phyloP scores from a whole-genome alignment of 2,113 vertebrate genomes.

The Himantopus leucocephalus region DNA sequence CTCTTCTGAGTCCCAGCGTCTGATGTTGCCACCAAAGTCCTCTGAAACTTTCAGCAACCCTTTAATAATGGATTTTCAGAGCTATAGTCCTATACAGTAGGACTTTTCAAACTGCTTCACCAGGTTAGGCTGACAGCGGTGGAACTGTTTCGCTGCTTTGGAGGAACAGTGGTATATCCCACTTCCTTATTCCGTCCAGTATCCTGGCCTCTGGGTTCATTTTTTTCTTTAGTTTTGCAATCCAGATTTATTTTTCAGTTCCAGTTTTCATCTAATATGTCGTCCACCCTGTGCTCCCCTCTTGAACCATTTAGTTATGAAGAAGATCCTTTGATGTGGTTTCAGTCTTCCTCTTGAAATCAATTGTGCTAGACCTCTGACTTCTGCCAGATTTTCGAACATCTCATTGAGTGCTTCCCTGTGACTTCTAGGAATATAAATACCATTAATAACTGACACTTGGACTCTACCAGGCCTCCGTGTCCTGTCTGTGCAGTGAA shows the following conservation, averaged over 20 bases:
- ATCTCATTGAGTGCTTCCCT: background rate
- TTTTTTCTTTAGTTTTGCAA: background rate
- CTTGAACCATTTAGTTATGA: background rate
- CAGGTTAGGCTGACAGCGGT: background rate
- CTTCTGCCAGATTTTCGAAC: background rate
- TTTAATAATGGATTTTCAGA: background rate
- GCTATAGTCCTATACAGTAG: background rate
- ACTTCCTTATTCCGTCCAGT: background rate
- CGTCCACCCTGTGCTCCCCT: background rate
- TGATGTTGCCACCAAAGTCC: background rate
- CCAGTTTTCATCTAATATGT: background rate
- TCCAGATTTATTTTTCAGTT: background rate
- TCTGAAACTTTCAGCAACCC: background rate
- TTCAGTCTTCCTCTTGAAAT: conserved; percentile 17
- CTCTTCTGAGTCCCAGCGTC: background rate
- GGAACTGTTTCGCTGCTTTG: background rate
- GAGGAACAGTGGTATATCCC: background rate
- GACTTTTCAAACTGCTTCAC: background rate
- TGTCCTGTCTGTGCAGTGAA: background rate
- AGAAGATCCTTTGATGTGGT: conserved; percentile 13
- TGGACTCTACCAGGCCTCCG: background rate
- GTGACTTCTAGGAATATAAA: background rate
- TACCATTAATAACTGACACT: background rate
- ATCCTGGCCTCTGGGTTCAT: background rate
- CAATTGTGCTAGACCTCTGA: background rate